Base-by-base conservation (phyloP, 2,797 vertebrate species). In the Numenius phaeopus region DNA sequence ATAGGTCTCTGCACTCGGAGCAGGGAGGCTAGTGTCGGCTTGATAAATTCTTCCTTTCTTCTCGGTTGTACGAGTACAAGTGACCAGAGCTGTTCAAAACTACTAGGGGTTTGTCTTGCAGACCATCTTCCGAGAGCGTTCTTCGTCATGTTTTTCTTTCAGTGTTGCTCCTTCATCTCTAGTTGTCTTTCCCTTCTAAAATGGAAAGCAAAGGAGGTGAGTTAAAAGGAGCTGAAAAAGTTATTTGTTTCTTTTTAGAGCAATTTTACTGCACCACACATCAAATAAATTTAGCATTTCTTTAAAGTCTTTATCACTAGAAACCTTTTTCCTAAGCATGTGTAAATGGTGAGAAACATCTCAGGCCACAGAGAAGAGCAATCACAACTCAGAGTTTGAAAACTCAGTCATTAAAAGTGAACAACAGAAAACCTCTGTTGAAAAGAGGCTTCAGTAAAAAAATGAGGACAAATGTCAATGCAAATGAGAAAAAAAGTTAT, bases 21-120 rank as follows among this genome's bases (percentile, higher is more conserved):
- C 70, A 95, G 80, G 80, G 92, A 97, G 94, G 71, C 83, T 94
- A 81, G 79, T 75, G 94, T 75, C 3, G 37, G 84, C 92, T 97
- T 97, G 97, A 98, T 98, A 97, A 98, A 98, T 98, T 96, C 91
- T 93, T 92, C 91, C 96, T 97, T 98, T 98, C 95, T 97, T 97
- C 94, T 97, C 0, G 0, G 40, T 96, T 79, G 83, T 87, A 64
- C 83, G 85, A 80, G 84, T 97, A 76, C 88, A 97, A 94, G 95
- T 94, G 97, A 97, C 91, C 91, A 97, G 97, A 97, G 93, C 87
- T 97, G 81, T 83, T 97, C 89, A 87, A 90, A 97, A 95, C 94
- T 92, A 69, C 88, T 67, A 67, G 58, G 67, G 76, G 73, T 96
- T 78, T 93, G 71, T 94, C 89, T 94, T 21, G 9, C 72, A 96